Conservation (phyloP, 2,113 vertebrate genomes). For the Pica pica region DNA sequence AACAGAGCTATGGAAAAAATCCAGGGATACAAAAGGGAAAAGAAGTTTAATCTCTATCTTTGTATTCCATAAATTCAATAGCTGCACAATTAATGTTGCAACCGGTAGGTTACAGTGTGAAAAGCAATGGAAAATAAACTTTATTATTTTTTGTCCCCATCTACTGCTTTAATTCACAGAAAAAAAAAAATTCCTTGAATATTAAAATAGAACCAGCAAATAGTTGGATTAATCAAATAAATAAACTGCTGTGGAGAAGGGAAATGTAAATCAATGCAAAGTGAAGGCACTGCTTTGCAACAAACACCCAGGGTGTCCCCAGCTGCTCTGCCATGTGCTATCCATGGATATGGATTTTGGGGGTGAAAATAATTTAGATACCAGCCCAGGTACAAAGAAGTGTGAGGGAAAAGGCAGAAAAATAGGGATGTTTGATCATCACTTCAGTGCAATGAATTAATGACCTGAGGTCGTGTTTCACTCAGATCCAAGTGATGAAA, state of each 20-base stretch:
- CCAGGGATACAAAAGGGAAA: not conserved
- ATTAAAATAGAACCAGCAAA: not conserved
- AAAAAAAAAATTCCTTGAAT: not conserved
- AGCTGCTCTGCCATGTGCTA: not conserved
- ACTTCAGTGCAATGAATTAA: not conserved
- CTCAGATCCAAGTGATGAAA: not conserved
- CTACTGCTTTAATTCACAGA: not conserved
- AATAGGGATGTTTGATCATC: accelerated
- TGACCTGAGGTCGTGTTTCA: not conserved
- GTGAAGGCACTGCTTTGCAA: not conserved
- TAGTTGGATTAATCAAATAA: not conserved
- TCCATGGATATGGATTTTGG: not conserved
- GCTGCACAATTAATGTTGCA: not conserved
- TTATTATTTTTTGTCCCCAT: not conserved
- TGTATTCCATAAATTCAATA: not conserved
- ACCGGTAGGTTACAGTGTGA: not conserved
- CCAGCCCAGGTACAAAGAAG: not conserved
- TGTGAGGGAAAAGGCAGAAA: not conserved
- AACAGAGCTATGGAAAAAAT: not conserved
- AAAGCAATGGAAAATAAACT: not conserved
- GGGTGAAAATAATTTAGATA: not conserved
- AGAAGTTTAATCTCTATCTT: not conserved
- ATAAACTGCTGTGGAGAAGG: not conserved
- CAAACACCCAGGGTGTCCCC: not conserved
- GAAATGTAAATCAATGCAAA: not conserved